A percentile compares a stretch with the other conserved stretches of the same genome.
These are phyloP conservation scores for Xylophagus ater DNA, from an alignment of 2,888 invertebrate species.

Conservation along the genomic window DNA sequence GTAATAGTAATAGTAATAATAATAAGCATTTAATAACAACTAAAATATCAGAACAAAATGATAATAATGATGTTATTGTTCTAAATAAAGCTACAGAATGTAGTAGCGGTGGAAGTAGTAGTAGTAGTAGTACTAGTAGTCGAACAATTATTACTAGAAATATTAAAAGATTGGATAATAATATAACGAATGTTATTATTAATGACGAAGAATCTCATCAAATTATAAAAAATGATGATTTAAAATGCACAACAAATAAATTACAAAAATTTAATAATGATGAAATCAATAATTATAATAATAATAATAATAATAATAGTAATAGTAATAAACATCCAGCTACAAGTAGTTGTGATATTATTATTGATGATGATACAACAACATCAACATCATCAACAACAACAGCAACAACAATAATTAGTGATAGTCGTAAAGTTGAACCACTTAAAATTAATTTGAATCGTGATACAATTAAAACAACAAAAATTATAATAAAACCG, in stretches of 20 bases:
- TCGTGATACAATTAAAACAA: constrained; percentile 19
- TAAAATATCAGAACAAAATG: no score
- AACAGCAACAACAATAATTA: not conserved
- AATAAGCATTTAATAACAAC: no score
- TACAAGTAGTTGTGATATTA: constrained; percentile 8
- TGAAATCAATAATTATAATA: constrained; percentile 17
- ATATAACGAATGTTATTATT: constrained; percentile 6
- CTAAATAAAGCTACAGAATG: no score
- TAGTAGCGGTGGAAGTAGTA: constrained; percentile 5
- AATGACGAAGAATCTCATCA: constrained; percentile 10
- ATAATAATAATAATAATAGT: constrained; percentile 4
- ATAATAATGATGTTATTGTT: no score
- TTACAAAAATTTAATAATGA: constrained; percentile 23
- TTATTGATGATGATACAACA: constrained; percentile 4
- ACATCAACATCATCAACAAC: not conserved
- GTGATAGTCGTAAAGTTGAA: constrained; percentile 32
- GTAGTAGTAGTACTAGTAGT: constrained; percentile 11
- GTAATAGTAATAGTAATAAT: no score
- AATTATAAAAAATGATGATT: constrained; percentile 4
- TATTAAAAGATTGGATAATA: no score
- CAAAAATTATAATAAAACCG: constrained; percentile 32
- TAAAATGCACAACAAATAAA: not conserved
- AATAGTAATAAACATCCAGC: constrained; percentile 8
- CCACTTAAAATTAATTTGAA: constrained; percentile 38
- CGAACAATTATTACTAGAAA: constrained; percentile 6